phyloP scores from a whole-genome alignment of 2,113 vertebrate genomes.

The Prietella phreatophila region DNA sequence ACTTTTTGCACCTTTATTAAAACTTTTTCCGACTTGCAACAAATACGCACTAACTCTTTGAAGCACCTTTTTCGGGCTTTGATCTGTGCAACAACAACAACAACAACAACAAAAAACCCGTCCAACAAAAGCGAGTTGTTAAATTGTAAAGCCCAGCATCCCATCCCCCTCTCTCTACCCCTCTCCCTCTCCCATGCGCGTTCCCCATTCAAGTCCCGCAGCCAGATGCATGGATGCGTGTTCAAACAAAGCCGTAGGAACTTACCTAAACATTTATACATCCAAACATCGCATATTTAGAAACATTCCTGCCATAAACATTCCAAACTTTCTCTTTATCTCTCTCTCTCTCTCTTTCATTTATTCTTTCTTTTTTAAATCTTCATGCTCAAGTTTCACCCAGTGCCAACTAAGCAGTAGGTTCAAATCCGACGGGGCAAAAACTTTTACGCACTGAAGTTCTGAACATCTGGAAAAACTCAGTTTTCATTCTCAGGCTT shows the following conservation, averaged over 20 bases:
- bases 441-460: conserved; percentile 39
- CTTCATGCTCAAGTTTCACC: conserved; percentile 13
- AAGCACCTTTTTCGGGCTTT: not conserved
- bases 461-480: not conserved
- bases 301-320: not conserved
- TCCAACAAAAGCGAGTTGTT: not conserved
- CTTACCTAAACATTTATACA: not conserved
- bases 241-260: conserved; percentile 39
- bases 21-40: not conserved
- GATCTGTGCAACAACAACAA: not conserved
- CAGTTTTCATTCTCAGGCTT: not conserved
- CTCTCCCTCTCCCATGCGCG: not conserved
- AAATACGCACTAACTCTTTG: not conserved
- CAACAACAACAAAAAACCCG: not conserved
- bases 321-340: too few relatives aligned
- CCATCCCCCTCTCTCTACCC: not conserved
- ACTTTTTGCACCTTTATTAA: not conserved
- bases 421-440: conserved; percentile 54
- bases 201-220: conserved; percentile 52
- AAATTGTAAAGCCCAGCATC: not conserved
- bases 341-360: not conserved
- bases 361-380: not conserved
- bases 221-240: conserved; percentile 50
- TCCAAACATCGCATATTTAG: not conserved
- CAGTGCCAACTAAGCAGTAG: conserved; percentile 27